Base-by-base conservation (phyloP, 2,797 vertebrate genomes). In the Manis pentadactyla region DNA sequence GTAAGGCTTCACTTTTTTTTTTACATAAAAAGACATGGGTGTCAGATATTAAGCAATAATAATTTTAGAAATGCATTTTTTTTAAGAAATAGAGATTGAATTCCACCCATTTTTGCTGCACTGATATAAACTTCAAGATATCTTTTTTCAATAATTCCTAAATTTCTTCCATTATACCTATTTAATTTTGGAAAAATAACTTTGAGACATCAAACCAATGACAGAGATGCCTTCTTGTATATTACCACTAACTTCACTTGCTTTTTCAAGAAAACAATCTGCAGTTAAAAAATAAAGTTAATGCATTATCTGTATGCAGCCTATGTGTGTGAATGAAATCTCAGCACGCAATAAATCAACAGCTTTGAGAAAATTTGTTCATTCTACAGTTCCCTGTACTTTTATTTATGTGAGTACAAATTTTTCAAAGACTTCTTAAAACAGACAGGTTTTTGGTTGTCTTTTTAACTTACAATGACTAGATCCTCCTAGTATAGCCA, bases 351-450 rank as follows among this genome's bases (percentile, higher is more conserved):
- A 37, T 88, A 87, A 89, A 15, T 7, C 7, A 63, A 55, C 42
- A 90, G 14, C 27, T 19, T 88, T 77, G 14, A 87, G 29, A 77
- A 94, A 88, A 57, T 53, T 64, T 71, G 18, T 69, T 88, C 27
- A 87, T 21, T 57, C 37, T 91, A 64, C 6, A 79, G 9, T 64
- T 63, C 39, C 18, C 42, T 93, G 64, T 91, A 91, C 79, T 63
- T 88, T 55, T 18, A 57, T 51, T 87, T 90, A 42, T 68, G 14
- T 23, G 34, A 87, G 8, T 79, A 29, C 39, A 31, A 46, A 68
- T 69, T 87, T 27, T 90, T 94, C 53, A 87, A 17, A 78, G 21
- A 1, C 81, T 94, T 90, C 59, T 90, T 55, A 68, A 95, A 83
- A 78, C 39, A 87, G 27, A 46, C 12, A 37, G 53, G 17, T 34